Conservation (phyloP, 2,797 vertebrate species). For the Brachyalestes nurse region DNA sequence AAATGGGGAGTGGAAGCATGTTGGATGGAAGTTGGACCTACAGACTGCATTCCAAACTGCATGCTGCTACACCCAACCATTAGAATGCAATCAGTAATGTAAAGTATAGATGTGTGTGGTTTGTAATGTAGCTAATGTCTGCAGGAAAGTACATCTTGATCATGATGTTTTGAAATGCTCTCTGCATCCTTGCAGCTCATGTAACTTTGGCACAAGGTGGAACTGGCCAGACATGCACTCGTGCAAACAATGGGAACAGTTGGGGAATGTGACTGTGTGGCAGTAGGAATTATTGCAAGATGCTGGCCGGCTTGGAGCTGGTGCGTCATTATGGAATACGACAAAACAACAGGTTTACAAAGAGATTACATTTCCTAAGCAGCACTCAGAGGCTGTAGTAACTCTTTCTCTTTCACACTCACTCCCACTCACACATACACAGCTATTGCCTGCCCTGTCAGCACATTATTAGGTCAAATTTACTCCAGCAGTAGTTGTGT, state of each 20-base stretch:
- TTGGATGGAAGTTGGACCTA: too few relatives aligned
- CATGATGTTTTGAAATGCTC: neutral
- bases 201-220: neutral
- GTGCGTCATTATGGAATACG: neutral
- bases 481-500: too few relatives aligned
- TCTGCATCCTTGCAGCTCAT: neutral
- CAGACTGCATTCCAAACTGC: too few relatives aligned
- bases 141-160: neutral
- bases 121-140: neutral
- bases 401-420: neutral
- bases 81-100: too few relatives aligned
- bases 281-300: neutral
- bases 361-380: neutral
- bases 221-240: neutral
- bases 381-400: neutral
- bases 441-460: neutral
- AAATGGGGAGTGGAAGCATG: too few relatives aligned
- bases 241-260: neutral
- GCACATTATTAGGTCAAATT: too few relatives aligned
- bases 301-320: neutral
- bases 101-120: neutral
- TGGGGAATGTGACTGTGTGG: neutral
- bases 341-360: conserved; percentile 3
- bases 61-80: too few relatives aligned
- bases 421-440: neutral